phyloP scores from a whole-genome alignment of 2,113 vertebrate genomes.

The Takifugu bimaculatus region DNA sequence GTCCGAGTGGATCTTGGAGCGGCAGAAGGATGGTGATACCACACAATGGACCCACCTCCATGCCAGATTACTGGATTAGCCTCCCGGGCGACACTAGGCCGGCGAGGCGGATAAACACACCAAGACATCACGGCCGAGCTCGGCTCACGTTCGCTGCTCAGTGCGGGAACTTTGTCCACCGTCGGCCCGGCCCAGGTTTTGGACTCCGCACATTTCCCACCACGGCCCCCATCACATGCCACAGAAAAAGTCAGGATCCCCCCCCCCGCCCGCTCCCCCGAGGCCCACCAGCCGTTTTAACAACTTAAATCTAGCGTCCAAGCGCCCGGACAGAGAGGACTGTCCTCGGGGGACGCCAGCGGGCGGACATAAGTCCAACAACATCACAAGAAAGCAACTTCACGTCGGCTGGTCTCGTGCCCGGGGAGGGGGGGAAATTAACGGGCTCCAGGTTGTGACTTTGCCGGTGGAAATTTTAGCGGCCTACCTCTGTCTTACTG shows the following conservation, averaged over 20 bases:
- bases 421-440: slow-evolving; percentile 31
- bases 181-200: slow-evolving; percentile 36
- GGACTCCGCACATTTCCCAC: slow-evolving; percentile 44
- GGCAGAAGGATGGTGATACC: slow-evolving; percentile 39
- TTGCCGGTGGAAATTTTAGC: slow-evolving; percentile 24
- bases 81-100: slow-evolving; percentile 46
- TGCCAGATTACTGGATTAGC: slow-evolving; percentile 65
- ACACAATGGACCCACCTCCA: slow-evolving; percentile 47
- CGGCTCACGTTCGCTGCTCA: slow-evolving; percentile 31
- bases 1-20: slow-evolving; percentile 11
- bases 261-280: slow-evolving; percentile 18
- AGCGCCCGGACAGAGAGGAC: not conserved
- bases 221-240: slow-evolving; percentile 52
- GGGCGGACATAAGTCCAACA: slow-evolving; percentile 23
- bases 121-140: slow-evolving; percentile 21
- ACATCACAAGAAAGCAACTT: slow-evolving; percentile 59
- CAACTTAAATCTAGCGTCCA: not conserved
- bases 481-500: slow-evolving; percentile 45
- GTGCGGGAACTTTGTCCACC: slow-evolving; percentile 28
- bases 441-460: slow-evolving; percentile 35
- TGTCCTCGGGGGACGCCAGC: not conserved
- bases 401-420: slow-evolving; percentile 42
- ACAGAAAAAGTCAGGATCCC: slow-evolving; percentile 36
- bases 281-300: not conserved
- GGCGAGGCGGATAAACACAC: slow-evolving; percentile 47